These are phyloP conservation scores for Microhierax caerulescens DNA, from an alignment of 2,797 vertebrate genomes.

Conservation along the genomic window DNA sequence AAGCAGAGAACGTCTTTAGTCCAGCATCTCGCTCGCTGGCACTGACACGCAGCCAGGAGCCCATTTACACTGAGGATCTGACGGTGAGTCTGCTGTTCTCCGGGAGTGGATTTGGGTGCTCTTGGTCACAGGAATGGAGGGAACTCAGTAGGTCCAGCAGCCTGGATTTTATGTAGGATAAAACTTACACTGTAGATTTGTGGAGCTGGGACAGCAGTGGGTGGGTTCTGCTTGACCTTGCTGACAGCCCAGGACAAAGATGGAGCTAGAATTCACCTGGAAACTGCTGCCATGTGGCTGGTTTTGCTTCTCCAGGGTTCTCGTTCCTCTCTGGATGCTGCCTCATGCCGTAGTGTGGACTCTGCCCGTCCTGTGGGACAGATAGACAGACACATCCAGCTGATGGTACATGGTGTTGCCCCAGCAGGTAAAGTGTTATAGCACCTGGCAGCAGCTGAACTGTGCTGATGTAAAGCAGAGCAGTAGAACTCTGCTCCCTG, in stretches of 20 bases:
- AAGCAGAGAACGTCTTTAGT: constrained; percentile 76
- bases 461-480: not conserved
- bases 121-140: not conserved
- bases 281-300: not conserved
- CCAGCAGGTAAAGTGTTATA: constrained; percentile 82
- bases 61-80: constrained; percentile 83
- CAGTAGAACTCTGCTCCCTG: not conserved
- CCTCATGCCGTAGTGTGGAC: constrained; percentile 72
- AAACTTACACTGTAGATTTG: not conserved
- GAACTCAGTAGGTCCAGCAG: not conserved
- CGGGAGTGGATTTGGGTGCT: not conserved
- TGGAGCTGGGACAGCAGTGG: not conserved
- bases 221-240: not conserved
- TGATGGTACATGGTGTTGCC: constrained; percentile 94
- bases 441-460: not conserved
- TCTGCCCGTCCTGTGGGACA: constrained; percentile 90
- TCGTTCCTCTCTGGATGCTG: constrained; percentile 83
- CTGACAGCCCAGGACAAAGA: not conserved
- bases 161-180: not conserved
- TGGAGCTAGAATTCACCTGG: not conserved
- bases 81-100: constrained; percentile 68
- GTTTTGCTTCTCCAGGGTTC: constrained; percentile 76
- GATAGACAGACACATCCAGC: constrained; percentile 94
- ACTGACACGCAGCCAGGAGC: constrained; percentile 93
- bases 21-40: constrained; percentile 79